Conservation (phyloP, 2,113 vertebrate genomes). For the Syngnathus scovelli region DNA sequence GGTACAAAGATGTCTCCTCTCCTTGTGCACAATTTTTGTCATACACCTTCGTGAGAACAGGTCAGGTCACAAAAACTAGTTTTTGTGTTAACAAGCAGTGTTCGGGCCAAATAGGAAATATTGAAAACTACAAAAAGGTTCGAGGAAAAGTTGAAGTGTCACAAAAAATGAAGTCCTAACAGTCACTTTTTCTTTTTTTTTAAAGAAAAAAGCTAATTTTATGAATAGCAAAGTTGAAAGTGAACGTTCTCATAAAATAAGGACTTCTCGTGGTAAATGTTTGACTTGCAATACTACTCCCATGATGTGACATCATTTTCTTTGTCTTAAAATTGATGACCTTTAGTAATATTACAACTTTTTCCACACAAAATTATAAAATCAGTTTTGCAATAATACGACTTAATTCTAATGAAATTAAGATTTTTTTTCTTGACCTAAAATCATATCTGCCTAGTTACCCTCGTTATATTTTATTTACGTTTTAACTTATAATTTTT, state of each 20-base stretch:
- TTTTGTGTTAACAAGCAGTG: neutral
- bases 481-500: no score
- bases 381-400: no score
- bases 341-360: no score
- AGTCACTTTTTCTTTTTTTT: neutral
- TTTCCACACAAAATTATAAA: no score
- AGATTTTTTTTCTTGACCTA: neutral
- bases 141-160: neutral
- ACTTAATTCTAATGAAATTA: no score
- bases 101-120: neutral
- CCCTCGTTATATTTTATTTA: neutral
- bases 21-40: conserved; percentile 23
- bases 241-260: no score
- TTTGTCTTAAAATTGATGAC: no score
- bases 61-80: neutral
- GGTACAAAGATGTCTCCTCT: conserved; percentile 10
- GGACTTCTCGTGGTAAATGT: no score
- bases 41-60: neutral
- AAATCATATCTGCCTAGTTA: neutral
- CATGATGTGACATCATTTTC: no score
- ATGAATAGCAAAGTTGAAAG: no score
- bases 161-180: neutral
- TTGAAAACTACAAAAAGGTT: neutral
- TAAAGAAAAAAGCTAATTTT: no score
- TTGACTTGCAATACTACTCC: no score